Evolutionary conservation across 2,888 invertebrate genomes (phyloP), one percentile per base, ranked within the genome.

Genomic region (Creontiades dilutus): DNA sequence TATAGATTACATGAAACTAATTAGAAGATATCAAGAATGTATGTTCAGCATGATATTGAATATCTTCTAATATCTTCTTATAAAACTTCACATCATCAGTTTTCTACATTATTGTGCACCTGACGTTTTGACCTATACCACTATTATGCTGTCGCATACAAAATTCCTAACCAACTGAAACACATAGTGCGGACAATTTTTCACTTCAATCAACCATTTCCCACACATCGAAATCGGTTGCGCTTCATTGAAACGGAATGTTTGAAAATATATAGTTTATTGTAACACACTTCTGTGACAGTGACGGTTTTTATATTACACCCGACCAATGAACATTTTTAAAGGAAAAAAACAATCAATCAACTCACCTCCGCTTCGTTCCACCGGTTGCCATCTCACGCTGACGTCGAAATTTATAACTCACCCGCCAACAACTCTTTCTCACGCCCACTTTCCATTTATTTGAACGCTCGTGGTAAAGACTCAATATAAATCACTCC

Each of bases 311-410:
- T 68, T 68, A 68, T 68, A 68, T 68, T 23, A 68, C 9, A 68
- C 23, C 68, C 27, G 9, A 23, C 3, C 68, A 68, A 68, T 68
- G 68, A 68, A 68, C 68, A 68, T 68, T 68, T 61, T 68, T 23
- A 68, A 68, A 23, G 68, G 68, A 23, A 68, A 68, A 68, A 23
- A 68, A 68, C 68, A 68, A 68, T 68, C 68, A 19, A 68, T 68
- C 61, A 61, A n/a, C 68, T 68, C 68, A 68, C 68, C 68, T 68
- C 68, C 68, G 23, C 68, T 68, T 68, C 68, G 68, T 68, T 68
- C 68, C 68, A 68, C 68, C 68, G 68, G 68, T 68, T 68, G 68
- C 68, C 68, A 68, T 68, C 68, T 68, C 68, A 68, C 68, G 68
- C 68, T 68, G 68, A 68, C 68, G 68, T 68, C 68, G 68, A 68